These are phyloP conservation scores for Temnothorax ravouxi DNA, from an alignment of 2,888 invertebrate species.

Conservation along the genomic window DNA sequence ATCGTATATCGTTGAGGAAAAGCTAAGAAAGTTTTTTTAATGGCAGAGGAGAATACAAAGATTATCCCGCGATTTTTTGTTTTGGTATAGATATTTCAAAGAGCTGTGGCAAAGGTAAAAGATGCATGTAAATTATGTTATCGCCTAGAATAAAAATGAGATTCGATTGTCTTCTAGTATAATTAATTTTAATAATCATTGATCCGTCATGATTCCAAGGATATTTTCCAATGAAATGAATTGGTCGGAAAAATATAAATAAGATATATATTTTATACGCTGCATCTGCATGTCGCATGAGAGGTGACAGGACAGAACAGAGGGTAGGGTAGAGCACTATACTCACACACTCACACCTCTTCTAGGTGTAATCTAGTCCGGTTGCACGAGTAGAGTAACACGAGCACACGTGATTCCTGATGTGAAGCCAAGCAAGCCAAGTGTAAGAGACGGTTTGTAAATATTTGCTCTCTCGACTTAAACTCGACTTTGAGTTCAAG, in stretches of 20 bases:
- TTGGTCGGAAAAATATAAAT: neutral
- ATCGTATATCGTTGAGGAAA: neutral
- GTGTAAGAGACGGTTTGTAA: slow-evolving; percentile 13
- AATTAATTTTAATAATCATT: too few species aligned
- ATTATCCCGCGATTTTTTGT: neutral
- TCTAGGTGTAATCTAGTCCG: neutral
- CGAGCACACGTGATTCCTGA: neutral
- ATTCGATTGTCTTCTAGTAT: too few species aligned
- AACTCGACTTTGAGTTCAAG: slow-evolving; percentile 19
- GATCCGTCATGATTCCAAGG: too few species aligned
- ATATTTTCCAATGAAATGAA: neutral
- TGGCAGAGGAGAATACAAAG: too few species aligned
- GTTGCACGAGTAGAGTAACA: neutral
- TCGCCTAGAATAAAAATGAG: too few species aligned
- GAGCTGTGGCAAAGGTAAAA: neutral
- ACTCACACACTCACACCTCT: neutral
- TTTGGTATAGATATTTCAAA: neutral
- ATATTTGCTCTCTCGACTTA: slow-evolving; percentile 24
- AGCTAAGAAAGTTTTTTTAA: neutral
- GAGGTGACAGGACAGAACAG: too few species aligned
- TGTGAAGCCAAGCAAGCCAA: neutral
- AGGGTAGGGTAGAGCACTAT: neutral
- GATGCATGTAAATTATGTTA: neutral
- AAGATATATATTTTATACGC: neutral
- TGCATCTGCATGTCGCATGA: too few species aligned